Conservation (phyloP, 2,113 vertebrate genomes). For the Zosterops japonicus region DNA sequence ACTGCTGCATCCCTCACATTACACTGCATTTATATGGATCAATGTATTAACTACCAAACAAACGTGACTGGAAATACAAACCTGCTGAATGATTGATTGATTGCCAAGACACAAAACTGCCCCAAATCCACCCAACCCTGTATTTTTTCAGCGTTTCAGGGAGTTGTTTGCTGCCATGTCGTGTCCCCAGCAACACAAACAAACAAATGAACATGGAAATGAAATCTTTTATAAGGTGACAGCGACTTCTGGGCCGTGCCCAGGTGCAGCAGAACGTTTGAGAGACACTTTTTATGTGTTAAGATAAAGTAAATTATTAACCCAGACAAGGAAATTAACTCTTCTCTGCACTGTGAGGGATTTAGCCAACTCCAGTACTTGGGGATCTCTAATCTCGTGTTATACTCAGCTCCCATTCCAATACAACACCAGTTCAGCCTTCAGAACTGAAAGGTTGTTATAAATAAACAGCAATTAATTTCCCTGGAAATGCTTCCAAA, state of each 20-base stretch:
- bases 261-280: neutral
- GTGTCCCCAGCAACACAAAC: neutral
- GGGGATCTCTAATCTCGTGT: neutral
- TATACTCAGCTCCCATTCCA: neutral
- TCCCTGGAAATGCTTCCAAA: neutral
- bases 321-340: neutral
- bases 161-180: fast-evolving
- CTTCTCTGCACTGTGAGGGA: neutral
- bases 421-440: neutral
- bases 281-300: neutral
- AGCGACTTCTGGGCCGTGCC: neutral
- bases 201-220: neutral
- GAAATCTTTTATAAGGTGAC: neutral
- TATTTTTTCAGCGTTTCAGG: fast-evolving
- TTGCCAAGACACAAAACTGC: fast-evolving
- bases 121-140: neutral
- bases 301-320: neutral
- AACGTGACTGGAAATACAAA: fast-evolving
- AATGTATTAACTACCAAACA: fast-evolving
- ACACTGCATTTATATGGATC: fast-evolving
- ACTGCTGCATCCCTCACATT: fast-evolving
- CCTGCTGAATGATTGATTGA: fast-evolving
- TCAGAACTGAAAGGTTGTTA: neutral
- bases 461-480: neutral
- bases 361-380: neutral